Conservation (phyloP, 2,797 vertebrate genomes). For the Sebastolobus altivelis region DNA sequence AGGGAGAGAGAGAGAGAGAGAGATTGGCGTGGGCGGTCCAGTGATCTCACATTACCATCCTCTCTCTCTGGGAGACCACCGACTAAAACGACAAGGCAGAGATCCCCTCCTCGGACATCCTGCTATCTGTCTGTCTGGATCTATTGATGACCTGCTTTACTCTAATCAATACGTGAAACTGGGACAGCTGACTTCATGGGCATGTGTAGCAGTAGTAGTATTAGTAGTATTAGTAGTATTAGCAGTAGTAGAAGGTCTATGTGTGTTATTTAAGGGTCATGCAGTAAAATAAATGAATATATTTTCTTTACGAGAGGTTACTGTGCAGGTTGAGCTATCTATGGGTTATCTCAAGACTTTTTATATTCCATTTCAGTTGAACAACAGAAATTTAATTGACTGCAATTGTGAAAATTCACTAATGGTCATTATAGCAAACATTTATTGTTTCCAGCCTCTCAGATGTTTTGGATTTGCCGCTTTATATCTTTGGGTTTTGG, state of each 20-base stretch:
- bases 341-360: not conserved
- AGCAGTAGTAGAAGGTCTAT: not conserved
- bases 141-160: conserved; percentile 68
- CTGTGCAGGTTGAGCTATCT: not conserved
- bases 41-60: conserved; percentile 56
- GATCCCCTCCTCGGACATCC: conserved; percentile 59
- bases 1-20: not conserved
- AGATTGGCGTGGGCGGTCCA: conserved; percentile 10
- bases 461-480: accelerated
- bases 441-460: not conserved
- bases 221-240: not conserved
- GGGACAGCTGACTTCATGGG: conserved; percentile 40
- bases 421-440: accelerated
- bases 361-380: too few species aligned
- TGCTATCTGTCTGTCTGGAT: conserved; percentile 65
- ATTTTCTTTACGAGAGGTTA: not conserved
- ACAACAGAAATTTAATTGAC: not conserved
- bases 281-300: too few species aligned
- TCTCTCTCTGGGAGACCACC: conserved; percentile 31
- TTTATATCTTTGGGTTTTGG: not conserved
- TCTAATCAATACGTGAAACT: conserved; percentile 58
- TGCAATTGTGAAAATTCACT: not conserved
- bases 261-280: not conserved
- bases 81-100: conserved; percentile 39
- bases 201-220: not conserved